A percentile compares a stretch with the other conserved stretches of the same genome.
Conservation (phyloP, 2,113 vertebrate species). For the Osmerus mordax region DNA sequence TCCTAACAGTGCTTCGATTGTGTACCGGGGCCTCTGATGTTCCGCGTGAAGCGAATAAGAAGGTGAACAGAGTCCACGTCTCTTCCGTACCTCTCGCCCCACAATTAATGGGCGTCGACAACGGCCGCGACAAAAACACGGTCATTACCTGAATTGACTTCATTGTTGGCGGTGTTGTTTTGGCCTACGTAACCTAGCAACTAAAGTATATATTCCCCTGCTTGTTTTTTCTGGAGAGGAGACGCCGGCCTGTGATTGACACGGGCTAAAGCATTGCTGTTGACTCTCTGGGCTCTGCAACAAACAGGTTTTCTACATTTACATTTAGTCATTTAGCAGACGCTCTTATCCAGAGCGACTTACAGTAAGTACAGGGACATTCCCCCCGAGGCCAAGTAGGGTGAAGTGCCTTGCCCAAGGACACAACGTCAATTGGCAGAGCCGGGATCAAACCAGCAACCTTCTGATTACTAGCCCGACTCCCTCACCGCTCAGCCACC, state of each 20-base stretch:
- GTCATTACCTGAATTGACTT: conserved; percentile 60
- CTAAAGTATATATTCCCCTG: conserved; percentile 25
- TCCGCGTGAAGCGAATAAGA: conserved; percentile 9
- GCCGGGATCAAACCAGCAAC: too few relatives aligned
- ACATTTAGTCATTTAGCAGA: too few relatives aligned
- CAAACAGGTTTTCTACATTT: conserved; percentile 35
- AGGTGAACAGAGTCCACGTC: conserved; percentile 29
- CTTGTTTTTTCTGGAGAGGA: conserved; percentile 36
- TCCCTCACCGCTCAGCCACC: too few relatives aligned
- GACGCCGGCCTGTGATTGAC: conserved; percentile 43
- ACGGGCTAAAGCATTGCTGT: conserved; percentile 33
- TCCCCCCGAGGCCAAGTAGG: too few relatives aligned
- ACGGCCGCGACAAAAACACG: conserved; percentile 45
- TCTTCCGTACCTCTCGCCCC: conserved; percentile 38
- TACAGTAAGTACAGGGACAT: too few relatives aligned
- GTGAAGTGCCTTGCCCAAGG: too few relatives aligned
- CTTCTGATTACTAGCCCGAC: too few relatives aligned
- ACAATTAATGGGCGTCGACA: conserved; percentile 54
- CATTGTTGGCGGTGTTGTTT: conserved; percentile 57
- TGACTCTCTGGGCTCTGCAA: conserved; percentile 32
- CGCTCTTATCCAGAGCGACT: too few relatives aligned
- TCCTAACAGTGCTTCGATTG: too few relatives aligned
- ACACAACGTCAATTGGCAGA: too few relatives aligned
- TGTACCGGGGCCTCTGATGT: not conserved
- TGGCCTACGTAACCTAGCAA: conserved; percentile 55